Base-by-base conservation (phyloP, 2,113 vertebrate genomes). In the Oncorhynchus masou region DNA sequence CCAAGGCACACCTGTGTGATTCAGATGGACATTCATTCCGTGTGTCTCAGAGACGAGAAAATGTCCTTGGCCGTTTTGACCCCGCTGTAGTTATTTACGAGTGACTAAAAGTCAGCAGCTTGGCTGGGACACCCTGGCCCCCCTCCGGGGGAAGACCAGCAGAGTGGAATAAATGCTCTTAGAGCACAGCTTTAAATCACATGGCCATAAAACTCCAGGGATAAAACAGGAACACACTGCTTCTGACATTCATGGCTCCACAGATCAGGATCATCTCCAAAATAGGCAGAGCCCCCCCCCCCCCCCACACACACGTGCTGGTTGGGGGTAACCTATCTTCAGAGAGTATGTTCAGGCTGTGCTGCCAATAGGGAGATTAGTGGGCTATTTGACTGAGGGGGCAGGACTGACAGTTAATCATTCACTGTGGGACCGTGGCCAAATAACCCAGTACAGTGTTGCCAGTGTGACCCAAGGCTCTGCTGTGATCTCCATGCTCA, bases 311-410 rank as follows among this genome's bases (percentile, higher is more conserved):
- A 60, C 48, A 51, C 74, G 70, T 81, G 64, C 34, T 16, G 8
- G 59, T 80, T 72, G 25, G 70, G 24, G 48, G 70, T 81, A 86
- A 81, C 16, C 74, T 77, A 48, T 74, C 65, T 81, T 45, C 39
- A 45, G 81, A 71, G 80, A 7, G 82, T 71, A 25, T 59, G 34
- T 81, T 84, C 73, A 65, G 34, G 71, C 68, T 68, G 84, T 88
- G 71, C 68, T 70, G 84, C 87, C 88, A 89, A 86, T 71, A 39
- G 39, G 13, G 39, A 80, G 71, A 54, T 81, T 84, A 77, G 83
- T 74, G 29, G n/a, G n/a, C 68, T 29, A 45, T 11, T 11, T 11
- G 39, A 45, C 39, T 11, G 2, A 45, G 9, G 39, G 39, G 39
- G 3, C 9, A 45, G 34, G 20, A 54, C 79, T 27, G 67, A 81